Percentiles rank a stretch among this genome's conserved stretches.
Evolutionary conservation across 1,140 invertebrate species (phyloP).

Genomic region (Aphidius ervi): DNA sequence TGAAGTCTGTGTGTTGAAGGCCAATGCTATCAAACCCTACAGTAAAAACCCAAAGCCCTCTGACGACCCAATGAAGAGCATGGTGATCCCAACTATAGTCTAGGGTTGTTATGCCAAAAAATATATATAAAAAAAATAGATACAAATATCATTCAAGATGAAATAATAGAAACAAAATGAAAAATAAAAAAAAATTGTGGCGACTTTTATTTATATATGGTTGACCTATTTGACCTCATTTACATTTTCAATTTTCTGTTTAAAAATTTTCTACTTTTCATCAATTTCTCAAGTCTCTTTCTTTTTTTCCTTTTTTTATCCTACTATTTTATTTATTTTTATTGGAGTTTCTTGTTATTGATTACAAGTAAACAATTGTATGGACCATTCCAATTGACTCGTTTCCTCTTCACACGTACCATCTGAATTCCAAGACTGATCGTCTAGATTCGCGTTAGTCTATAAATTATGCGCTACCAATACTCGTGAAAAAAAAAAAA

Average conservation of each 20-base stretch:
- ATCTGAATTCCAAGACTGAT: constrained; percentile 1
- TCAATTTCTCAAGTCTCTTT: no score
- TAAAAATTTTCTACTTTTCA: neutral
- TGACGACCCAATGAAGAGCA: constrained; percentile 9
- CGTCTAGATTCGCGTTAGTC: constrained; percentile 6
- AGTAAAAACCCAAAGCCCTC: neutral
- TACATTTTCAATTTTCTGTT: neutral
- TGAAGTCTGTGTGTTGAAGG: constrained; percentile 8
- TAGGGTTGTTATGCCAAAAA: neutral
- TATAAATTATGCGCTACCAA: constrained; percentile 13
- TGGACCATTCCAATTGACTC: constrained; percentile 1
- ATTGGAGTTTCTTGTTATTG: neutral
- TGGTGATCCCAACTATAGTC: neutral
- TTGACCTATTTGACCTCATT: constrained; percentile 1
- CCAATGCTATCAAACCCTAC: neutral
- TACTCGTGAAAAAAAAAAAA: neutral
- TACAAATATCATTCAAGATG: neutral
- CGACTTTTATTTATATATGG: neutral
- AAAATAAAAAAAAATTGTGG: constrained; percentile 8
- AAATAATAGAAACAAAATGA: neutral
- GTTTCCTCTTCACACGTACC: neutral
- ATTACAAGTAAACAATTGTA: constrained; percentile 11
- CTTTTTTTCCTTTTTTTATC: neutral
- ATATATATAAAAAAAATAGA: neutral
- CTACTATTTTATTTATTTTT: no score